Percentiles rank a stretch among this genome's conserved stretches.
phyloP scores from a whole-genome alignment of 2,113 vertebrate species.

The Brevimyrus niger region DNA sequence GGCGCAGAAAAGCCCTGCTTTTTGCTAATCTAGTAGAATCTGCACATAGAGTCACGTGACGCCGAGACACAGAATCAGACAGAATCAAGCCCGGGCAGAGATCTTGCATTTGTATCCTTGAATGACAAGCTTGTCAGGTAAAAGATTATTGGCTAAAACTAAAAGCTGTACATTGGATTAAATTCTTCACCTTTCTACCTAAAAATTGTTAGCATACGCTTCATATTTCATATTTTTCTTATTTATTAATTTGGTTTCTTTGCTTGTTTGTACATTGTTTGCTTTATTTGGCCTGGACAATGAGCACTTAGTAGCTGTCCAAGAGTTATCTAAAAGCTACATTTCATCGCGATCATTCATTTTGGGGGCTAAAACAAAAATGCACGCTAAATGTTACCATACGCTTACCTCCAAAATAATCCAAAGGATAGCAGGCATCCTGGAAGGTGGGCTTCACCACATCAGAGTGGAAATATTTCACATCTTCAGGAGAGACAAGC shows the following conservation, averaged over 20 bases:
- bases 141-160: background rate
- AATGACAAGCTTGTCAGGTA: background rate
- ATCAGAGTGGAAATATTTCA: slow-evolving; percentile 82
- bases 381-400: background rate
- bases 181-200: background rate
- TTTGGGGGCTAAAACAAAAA: background rate
- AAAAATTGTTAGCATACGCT: background rate
- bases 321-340: background rate
- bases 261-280: background rate
- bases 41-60: background rate
- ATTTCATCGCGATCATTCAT: background rate
- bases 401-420: slow-evolving; percentile 97
- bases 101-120: background rate
- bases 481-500: slow-evolving; percentile 74
- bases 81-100: background rate
- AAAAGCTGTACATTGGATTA: background rate
- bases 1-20: too few relatives aligned
- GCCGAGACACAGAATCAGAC: background rate
- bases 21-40: background rate
- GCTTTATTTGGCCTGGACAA: background rate
- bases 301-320: background rate
- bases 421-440: slow-evolving; percentile 89
- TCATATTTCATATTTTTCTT: background rate
- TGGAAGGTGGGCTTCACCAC: slow-evolving; percentile 76
- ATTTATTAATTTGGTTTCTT: background rate